A percentile compares a stretch with the other conserved stretches of the same genome.
These are phyloP conservation scores for Tetropium fuscum DNA, from an alignment of 2,888 invertebrate genomes.

Conservation along the genomic window DNA sequence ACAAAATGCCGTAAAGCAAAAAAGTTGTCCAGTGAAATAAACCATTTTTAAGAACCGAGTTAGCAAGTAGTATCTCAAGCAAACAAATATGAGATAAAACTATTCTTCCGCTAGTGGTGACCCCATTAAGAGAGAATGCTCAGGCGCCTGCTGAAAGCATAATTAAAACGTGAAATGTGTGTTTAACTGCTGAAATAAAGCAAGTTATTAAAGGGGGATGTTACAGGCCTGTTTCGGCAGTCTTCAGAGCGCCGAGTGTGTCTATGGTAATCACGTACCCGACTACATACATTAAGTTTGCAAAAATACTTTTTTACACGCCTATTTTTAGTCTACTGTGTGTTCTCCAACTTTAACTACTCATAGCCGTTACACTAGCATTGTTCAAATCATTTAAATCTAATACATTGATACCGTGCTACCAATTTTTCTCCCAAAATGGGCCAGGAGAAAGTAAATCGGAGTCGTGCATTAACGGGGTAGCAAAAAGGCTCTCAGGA, in stretches of 20 bases:
- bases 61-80: constrained; percentile 41
- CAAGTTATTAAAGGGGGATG: constrained; percentile 42
- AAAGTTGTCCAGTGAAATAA: constrained; percentile 49
- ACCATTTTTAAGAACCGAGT: constrained; percentile 46
- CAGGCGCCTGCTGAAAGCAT: constrained; percentile 60
- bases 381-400: no score
- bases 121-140: constrained; percentile 55
- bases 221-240: constrained; percentile 1
- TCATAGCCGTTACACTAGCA: no score
- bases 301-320: no score
- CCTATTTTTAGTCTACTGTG: no score
- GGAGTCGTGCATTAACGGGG: no score
- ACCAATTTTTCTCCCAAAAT: no score
- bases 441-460: no score
- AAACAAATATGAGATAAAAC: constrained; percentile 54
- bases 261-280: no score
- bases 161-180: constrained; percentile 63
- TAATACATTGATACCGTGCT: no score
- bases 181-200: constrained; percentile 61
- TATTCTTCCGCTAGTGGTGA: constrained; percentile 51
- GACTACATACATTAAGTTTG: no score
- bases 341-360: no score
- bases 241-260: constrained; percentile 2
- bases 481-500: no score
- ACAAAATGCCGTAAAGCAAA: constrained; percentile 49